Evolutionary conservation across 2,888 invertebrate genomes (phyloP).

Genomic region (Lochmaea capreae): DNA sequence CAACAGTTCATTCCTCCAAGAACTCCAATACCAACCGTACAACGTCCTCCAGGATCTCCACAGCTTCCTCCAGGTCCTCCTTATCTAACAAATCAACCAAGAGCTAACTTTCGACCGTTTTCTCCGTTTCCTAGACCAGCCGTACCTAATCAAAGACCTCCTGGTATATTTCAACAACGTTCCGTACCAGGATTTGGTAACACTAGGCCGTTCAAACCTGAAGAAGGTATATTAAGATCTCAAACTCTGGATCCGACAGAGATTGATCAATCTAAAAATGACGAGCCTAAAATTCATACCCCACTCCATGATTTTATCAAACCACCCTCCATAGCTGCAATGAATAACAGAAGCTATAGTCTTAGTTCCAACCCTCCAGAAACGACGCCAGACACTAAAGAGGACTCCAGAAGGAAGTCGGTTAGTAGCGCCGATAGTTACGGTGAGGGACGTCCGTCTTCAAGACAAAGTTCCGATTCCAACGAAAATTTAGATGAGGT

Average conservation of each 20-base stretch:
- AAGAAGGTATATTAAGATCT: slow-evolving; percentile 52
- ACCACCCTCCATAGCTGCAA: slow-evolving; percentile 62
- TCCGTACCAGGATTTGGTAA: slow-evolving; percentile 53
- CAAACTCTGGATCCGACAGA: slow-evolving; percentile 61
- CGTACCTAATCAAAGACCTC: slow-evolving; percentile 52
- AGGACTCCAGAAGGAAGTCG: slow-evolving; percentile 68
- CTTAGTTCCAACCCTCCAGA: slow-evolving; percentile 68
- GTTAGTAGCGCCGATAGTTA: slow-evolving; percentile 67
- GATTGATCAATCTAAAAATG: slow-evolving; percentile 56
- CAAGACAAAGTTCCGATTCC: slow-evolving; percentile 49
- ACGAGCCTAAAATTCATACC: slow-evolving; percentile 63
- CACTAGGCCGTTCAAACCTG: slow-evolving; percentile 46
- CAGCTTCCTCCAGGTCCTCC: slow-evolving; percentile 35
- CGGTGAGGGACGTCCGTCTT: slow-evolving; percentile 60
- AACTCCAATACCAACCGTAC: slow-evolving; percentile 57
- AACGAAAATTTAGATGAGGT: slow-evolving; percentile 55
- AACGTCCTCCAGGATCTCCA: slow-evolving; percentile 52
- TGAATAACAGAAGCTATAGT: slow-evolving; percentile 70
- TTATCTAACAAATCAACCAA: slow-evolving; percentile 42
- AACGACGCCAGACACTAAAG: slow-evolving; percentile 65
- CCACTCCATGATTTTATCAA: slow-evolving; percentile 40
- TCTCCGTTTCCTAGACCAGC: slow-evolving; percentile 69
- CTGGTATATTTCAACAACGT: slow-evolving; percentile 55
- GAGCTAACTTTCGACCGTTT: slow-evolving; percentile 63
- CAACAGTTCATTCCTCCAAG: slow-evolving; percentile 51